Percentiles rank a stretch among this genome's conserved stretches.
These are phyloP conservation scores for Rhizomys pruinosus DNA, from an alignment of 2,113 vertebrate species.

Conservation along the genomic window DNA sequence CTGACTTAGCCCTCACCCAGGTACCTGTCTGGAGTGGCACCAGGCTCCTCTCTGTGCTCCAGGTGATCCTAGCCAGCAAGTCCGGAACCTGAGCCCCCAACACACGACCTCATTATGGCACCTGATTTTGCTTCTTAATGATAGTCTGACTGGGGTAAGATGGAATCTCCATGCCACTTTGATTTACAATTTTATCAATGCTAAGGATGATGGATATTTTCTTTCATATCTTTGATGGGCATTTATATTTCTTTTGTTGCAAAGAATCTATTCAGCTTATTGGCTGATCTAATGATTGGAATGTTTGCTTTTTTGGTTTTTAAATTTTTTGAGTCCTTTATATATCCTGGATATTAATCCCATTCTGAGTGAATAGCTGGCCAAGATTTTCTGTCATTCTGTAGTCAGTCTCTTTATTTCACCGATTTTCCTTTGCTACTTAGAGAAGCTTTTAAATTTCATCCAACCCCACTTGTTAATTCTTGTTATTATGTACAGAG, in stretches of 20 bases:
- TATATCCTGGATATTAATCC: neutral
- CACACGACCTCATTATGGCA: too few relatives aligned
- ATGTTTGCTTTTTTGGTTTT: neutral
- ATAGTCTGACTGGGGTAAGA: neutral
- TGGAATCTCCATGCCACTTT: neutral
- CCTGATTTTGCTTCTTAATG: neutral
- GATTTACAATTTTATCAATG: neutral
- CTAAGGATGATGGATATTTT: neutral
- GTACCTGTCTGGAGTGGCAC: too few relatives aligned
- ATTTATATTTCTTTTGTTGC: neutral
- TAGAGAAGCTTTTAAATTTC: neutral
- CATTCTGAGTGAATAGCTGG: neutral
- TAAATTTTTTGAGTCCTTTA: neutral
- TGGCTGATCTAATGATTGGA: neutral
- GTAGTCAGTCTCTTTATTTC: neutral
- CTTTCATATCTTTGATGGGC: neutral
- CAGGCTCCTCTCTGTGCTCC: too few relatives aligned
- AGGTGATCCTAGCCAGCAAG: too few relatives aligned
- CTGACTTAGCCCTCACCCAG: too few relatives aligned
- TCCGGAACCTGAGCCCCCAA: too few relatives aligned
- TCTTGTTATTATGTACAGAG: neutral
- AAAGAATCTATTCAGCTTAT: neutral
- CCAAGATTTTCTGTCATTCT: neutral
- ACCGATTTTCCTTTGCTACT: neutral
- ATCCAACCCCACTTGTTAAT: neutral